phyloP scores from a whole-genome alignment of 2,113 vertebrate species.

The Lepus europaeus region DNA sequence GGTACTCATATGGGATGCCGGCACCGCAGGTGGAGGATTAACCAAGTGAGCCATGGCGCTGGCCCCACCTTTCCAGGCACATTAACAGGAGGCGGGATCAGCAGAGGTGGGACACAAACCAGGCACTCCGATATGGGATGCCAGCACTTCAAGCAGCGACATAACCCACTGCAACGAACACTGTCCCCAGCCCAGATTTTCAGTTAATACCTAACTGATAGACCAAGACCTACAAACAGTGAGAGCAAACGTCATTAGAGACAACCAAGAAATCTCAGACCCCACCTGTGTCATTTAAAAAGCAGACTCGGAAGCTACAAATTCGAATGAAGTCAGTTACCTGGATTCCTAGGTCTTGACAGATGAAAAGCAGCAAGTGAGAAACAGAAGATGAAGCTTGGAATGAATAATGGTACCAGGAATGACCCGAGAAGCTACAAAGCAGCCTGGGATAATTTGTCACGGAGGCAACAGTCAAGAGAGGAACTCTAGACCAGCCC shows the following conservation, averaged over 20 bases:
- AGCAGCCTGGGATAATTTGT: not conserved
- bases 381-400: not conserved
- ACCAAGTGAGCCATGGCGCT: too few species aligned
- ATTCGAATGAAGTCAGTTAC: not conserved
- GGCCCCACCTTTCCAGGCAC: too few species aligned
- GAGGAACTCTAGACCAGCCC: constrained; percentile 4
- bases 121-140: too few species aligned
- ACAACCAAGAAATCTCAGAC: not conserved
- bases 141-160: too few species aligned
- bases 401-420: not conserved
- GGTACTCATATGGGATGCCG: too few species aligned
- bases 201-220: not conserved
- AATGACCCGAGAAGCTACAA: not conserved
- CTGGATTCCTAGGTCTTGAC: not conserved
- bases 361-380: not conserved
- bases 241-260: not conserved
- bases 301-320: not conserved
- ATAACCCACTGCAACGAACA: too few species aligned
- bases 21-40: too few species aligned
- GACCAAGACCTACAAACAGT: not conserved
- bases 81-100: too few species aligned
- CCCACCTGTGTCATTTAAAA: not conserved
- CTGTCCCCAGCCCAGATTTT: too few species aligned
- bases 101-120: too few species aligned
- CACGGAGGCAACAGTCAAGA: not conserved